Percentiles rank a stretch among this genome's conserved stretches.
Evolutionary conservation across 1,140 invertebrate species (phyloP).

Genomic region (Streblospio benedicti): DNA sequence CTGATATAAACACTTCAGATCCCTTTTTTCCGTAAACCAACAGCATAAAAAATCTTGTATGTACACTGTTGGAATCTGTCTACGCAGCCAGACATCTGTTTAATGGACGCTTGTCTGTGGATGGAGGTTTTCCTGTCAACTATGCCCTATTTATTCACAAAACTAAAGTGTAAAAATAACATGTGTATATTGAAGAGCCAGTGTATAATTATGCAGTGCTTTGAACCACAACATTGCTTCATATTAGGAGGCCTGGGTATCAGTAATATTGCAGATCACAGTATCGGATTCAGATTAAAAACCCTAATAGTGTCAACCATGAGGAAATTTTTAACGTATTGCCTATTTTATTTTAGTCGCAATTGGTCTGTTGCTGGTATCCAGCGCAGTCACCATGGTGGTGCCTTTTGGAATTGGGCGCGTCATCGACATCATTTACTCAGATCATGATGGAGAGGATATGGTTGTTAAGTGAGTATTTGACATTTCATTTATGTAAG

Average conservation of each 20-base stretch:
- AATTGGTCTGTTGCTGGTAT: slow-evolving; percentile 68
- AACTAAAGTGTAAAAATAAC: background rate
- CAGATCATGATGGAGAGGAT: slow-evolving; percentile 57
- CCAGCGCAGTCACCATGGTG: slow-evolving; percentile 81
- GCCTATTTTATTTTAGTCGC: slow-evolving; percentile 54
- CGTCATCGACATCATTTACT: slow-evolving; percentile 83
- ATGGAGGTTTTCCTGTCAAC: background rate
- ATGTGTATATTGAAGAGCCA: background rate
- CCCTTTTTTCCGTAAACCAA: too few relatives aligned
- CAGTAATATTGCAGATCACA: background rate
- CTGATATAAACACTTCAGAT: too few relatives aligned
- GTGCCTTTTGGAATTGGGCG: slow-evolving; percentile 87
- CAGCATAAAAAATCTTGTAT: background rate
- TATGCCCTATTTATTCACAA: background rate
- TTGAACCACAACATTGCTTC: background rate
- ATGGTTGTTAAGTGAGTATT: slow-evolving; percentile 62
- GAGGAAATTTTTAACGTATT: slow-evolving; percentile 10
- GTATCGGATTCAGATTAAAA: background rate
- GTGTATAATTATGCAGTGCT: background rate
- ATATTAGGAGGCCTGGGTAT: background rate
- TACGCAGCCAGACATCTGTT: background rate
- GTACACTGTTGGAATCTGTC: background rate
- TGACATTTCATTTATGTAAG: too few relatives aligned
- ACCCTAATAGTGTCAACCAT: background rate
- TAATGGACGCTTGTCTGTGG: background rate